Evolutionary conservation across 2,888 invertebrate species (phyloP), one percentile per base, ranked within the genome.

Genomic region (Meiosimyza platycephala): DNA sequence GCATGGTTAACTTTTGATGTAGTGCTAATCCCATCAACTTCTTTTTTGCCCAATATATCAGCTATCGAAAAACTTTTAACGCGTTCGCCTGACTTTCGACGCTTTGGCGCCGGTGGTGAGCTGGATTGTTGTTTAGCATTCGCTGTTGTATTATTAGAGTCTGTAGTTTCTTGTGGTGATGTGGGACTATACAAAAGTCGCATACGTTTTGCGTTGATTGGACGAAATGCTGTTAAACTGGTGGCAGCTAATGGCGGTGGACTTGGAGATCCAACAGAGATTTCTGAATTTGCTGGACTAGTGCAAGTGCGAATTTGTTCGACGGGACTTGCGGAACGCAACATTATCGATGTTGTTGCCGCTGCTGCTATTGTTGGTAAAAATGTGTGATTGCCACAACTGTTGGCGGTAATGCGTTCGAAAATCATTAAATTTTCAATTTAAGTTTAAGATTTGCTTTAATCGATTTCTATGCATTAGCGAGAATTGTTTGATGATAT

Each of bases 51-150:
- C 77, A 97, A 89, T 85, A 97, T 97, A 89, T 97, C 97, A 85
- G 94, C 89, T 75, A 97, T 97, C 69, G 95, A 94, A 86, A 97
- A 97, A 85, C 95, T 95, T 86, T 96, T 96, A 54, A 96, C 93
- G 12, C 95, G 94, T 72, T 93, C 90, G 91, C 81, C 81, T 18
- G 83, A 80, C 66, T 82, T 84, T 52, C 79, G 78, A 1, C 74
- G 67, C 1, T 59, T 16, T 16, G 40, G 28, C 0, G 33, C 13
- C 50, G 33, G 6, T 7, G 40, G 40, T 40, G 40, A 13, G 6
- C 13, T 18, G 22, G n/a, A 18, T 18, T 28, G 22, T 57, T 57
- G n/a, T 7, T 57, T 16, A 16, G n/a, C 13, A 11, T 16, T 13
- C 40, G 40, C 12, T 15, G 28, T 16, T 62, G 64, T 48, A 15